Evolutionary conservation across 2,797 vertebrate genomes (phyloP).

Genomic region (Ciconia nigra): DNA sequence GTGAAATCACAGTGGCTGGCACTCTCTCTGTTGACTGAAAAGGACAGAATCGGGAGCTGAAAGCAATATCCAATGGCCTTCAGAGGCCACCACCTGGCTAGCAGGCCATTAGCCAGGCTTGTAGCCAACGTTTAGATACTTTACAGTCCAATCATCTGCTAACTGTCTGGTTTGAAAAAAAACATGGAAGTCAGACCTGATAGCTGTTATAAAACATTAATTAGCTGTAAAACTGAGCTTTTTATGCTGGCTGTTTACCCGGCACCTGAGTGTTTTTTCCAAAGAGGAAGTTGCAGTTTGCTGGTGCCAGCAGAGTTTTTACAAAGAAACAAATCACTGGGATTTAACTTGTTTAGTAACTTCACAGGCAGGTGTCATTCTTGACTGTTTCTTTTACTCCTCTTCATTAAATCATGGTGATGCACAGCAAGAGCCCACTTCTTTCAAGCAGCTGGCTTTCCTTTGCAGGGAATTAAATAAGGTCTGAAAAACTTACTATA

Average conservation of each 20-base stretch:
- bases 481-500: neutral
- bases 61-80: neutral
- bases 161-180: neutral
- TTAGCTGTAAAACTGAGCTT: neutral
- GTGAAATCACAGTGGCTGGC: neutral
- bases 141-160: neutral
- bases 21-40: neutral
- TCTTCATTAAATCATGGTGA: neutral
- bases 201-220: neutral
- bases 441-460: neutral
- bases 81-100: neutral
- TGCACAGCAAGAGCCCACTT: neutral
- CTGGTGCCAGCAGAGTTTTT: neutral
- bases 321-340: neutral
- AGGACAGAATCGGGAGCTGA: neutral
- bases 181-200: neutral
- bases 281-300: neutral
- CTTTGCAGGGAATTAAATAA: neutral
- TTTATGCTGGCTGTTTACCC: neutral
- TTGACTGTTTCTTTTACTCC: neutral
- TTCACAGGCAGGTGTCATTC: neutral
- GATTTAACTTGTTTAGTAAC: neutral
- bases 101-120: neutral
- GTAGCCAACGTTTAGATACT: neutral
- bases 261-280: neutral